These are phyloP conservation scores for Phaonia tiefii DNA, from an alignment of 2,888 invertebrate genomes.

Conservation along the genomic window DNA sequence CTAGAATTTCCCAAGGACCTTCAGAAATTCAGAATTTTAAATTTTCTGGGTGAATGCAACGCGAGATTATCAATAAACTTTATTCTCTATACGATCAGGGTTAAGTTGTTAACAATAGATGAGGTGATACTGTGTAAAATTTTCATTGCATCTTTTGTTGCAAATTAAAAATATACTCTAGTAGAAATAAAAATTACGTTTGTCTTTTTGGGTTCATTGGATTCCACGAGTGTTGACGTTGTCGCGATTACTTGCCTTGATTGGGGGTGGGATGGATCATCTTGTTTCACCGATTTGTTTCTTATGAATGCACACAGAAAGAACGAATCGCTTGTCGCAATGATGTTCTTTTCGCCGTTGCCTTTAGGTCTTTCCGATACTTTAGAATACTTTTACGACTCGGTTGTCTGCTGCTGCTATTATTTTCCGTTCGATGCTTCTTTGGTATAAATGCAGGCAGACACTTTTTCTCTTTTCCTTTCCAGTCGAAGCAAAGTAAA, in stretches of 20 bases:
- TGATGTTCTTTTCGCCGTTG: slow-evolving; percentile 28
- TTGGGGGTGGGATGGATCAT: not conserved
- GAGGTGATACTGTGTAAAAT: too few relatives aligned
- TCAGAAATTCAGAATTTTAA: too few relatives aligned
- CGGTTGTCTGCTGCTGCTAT: slow-evolving; percentile 21
- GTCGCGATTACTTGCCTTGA: slow-evolving; percentile 12
- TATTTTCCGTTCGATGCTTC: not conserved
- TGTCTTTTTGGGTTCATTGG: slow-evolving; percentile 39
- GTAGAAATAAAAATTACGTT: too few relatives aligned
- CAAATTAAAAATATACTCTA: too few relatives aligned
- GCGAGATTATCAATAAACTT: too few relatives aligned
- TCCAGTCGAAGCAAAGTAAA: slow-evolving; percentile 17
- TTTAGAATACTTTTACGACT: slow-evolving; percentile 41
- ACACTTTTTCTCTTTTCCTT: slow-evolving; percentile 20
- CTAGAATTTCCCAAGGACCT: too few relatives aligned
- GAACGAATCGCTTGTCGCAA: slow-evolving; percentile 34
- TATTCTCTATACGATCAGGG: too few relatives aligned
- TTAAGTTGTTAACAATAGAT: too few relatives aligned
- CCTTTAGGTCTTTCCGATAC: slow-evolving; percentile 58
- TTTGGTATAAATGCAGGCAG: not conserved
- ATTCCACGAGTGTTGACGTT: slow-evolving; percentile 38
- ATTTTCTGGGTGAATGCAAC: too few relatives aligned
- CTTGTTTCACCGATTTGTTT: slow-evolving; percentile 14
- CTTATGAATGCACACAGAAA: not conserved
- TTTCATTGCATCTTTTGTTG: too few relatives aligned